A percentile compares a stretch with the other conserved stretches of the same genome.
Conservation (phyloP, 1,140 invertebrate genomes). For the Stegodyphus dumicola region DNA sequence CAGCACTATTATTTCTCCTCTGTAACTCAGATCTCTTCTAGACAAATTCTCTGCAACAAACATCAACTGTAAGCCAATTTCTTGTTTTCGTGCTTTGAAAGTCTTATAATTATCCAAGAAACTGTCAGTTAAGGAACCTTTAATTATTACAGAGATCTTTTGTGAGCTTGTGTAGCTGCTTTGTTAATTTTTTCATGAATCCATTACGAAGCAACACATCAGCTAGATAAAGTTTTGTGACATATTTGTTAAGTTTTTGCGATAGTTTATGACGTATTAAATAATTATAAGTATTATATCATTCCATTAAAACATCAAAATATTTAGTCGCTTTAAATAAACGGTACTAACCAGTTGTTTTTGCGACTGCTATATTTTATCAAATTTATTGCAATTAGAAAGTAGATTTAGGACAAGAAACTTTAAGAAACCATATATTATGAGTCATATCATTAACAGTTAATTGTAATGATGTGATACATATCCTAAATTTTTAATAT, state of each 20-base stretch:
- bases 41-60: not conserved
- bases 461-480: conserved; percentile 59
- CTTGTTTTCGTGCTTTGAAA: too few relatives aligned
- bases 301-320: conserved; percentile 43
- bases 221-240: conserved; percentile 25
- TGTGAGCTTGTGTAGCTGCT: too few relatives aligned
- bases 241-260: conserved; percentile 38
- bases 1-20: conserved; percentile 32
- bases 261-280: conserved; percentile 47
- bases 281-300: conserved; percentile 27
- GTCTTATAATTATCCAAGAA: too few relatives aligned
- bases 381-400: conserved; percentile 45
- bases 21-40: not conserved
- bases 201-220: conserved; percentile 9
- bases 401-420: conserved; percentile 31
- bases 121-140: too few relatives aligned
- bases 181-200: not conserved
- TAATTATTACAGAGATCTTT: too few relatives aligned
- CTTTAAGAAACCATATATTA: conserved; percentile 37
- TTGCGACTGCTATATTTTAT: conserved; percentile 40
- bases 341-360: conserved; percentile 9
- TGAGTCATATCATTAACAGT: conserved; percentile 57
- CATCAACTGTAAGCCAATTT: too few relatives aligned
- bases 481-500: conserved; percentile 61
- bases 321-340: conserved; percentile 34